Base-by-base conservation (phyloP, 2,888 invertebrate species). In the Andrena bucephala region DNA sequence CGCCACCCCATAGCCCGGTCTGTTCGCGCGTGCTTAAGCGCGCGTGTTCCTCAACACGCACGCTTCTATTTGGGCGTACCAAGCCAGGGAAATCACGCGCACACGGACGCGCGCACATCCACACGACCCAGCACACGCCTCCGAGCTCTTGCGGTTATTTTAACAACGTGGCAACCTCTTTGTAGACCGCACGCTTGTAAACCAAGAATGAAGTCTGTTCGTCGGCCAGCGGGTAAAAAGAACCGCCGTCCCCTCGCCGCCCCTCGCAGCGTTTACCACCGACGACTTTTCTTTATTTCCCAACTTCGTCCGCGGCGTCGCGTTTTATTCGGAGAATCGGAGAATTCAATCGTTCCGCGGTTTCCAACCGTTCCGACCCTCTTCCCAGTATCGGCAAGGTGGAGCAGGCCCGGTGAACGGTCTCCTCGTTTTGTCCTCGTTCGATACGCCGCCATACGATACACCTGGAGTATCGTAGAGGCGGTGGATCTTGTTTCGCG, bases 91-190 rank as follows among this genome's bases (percentile, higher is more conserved):
- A 84, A 87, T 87, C 84, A 67, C 85, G 68, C 81, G 52, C 77
- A 60, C 71, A 71, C 71, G 33, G 70, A 69, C 67, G 29, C 67
- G 29, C 52, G 27, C 70, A 31, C 70, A n/a, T 0, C 20, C 27
- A 36, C 54, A 50, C 70, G 66, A 33, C 36, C 50, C 77, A 79
- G 76, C 84, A 54, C 81, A 82, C 77, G 87, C 72, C 75, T 87
- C 75, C 68, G 70, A 78, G 85, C 82, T 84, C 91, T 70, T 92
- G 93, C 91, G 93, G 93, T 94, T 94, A 94, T 93, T 94, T 94
- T 93, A 94, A 94, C 94, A 93, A 92, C 94, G 93, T 93, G 93
- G 93, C 92, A 93, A 93, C 91, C 93, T 94, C 94, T 94, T 93
- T 93, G 93, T 93, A 92, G 93, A 93, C 93, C 93, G 92, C 93